These are phyloP conservation scores for Columba guinea DNA, from an alignment of 2,797 vertebrate genomes.

Conservation along the genomic window DNA sequence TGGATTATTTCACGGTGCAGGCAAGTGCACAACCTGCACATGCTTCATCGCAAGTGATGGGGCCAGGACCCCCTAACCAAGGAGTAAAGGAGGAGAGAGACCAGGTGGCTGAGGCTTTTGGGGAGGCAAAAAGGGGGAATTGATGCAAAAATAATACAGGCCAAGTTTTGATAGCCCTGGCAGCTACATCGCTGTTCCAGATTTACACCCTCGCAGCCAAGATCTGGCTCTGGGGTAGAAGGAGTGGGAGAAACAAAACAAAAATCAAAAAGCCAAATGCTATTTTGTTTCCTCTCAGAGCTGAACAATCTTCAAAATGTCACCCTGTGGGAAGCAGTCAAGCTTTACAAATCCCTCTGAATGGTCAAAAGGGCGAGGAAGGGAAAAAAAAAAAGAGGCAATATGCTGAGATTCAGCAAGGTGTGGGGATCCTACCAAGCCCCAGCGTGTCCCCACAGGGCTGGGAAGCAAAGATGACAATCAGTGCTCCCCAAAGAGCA, in stretches of 20 bases:
- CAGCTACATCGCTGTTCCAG: background rate
- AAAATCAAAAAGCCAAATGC: conserved; percentile 28
- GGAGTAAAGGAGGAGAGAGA: background rate
- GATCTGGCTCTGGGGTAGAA: background rate
- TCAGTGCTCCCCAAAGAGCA: background rate
- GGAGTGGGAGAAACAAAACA: conserved; percentile 23
- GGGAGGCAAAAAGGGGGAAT: background rate
- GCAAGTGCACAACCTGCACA: fast-evolving
- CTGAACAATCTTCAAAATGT: background rate
- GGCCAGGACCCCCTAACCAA: background rate
- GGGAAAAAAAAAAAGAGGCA: background rate
- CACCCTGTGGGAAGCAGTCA: conserved; percentile 5
- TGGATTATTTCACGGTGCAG: background rate
- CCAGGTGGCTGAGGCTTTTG: background rate
- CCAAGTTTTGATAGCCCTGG: background rate
- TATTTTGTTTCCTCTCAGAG: conserved; percentile 1
- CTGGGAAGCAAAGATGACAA: background rate
- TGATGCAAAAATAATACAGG: background rate
- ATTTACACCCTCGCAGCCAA: background rate
- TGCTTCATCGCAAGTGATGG: background rate
- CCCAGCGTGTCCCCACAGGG: background rate
- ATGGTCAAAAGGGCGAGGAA: background rate
- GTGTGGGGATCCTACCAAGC: background rate
- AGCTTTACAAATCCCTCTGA: conserved; percentile 10
- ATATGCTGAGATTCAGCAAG: background rate